Evolutionary conservation across 1,140 invertebrate species (phyloP).

Genomic region (Druon quercuslanigerum): DNA sequence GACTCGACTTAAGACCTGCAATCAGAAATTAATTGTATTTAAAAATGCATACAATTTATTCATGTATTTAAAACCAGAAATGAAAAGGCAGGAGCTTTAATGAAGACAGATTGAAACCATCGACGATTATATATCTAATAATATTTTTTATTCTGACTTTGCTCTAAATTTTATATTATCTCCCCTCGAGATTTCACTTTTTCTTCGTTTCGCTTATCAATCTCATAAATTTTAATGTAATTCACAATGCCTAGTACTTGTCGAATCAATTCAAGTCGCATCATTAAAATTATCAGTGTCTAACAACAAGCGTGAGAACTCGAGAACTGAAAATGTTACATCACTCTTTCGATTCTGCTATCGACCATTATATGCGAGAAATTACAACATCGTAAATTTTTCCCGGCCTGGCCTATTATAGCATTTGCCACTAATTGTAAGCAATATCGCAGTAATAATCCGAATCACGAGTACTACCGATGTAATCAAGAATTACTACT

Average conservation of each 20-base stretch:
- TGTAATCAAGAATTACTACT: background rate
- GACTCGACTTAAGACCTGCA: too few species aligned
- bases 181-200: constrained; percentile 18
- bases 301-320: constrained; percentile 14
- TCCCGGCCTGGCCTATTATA: background rate
- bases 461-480: background rate
- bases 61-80: too few species aligned
- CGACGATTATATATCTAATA: too few species aligned
- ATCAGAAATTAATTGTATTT: too few species aligned
- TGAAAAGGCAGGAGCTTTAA: too few species aligned
- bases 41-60: too few species aligned
- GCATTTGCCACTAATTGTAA: background rate
- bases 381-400: background rate
- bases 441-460: background rate
- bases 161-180: background rate
- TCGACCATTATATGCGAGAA: constrained; percentile 13
- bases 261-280: background rate
- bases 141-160: too few species aligned
- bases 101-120: too few species aligned
- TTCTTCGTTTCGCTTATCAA: constrained; percentile 8
- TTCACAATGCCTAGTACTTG: background rate
- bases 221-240: background rate
- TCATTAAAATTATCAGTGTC: constrained; percentile 18
- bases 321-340: constrained; percentile 4
- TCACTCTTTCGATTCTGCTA: background rate